Conservation (phyloP, 1,140 invertebrate genomes). For the Drepana arcuata region DNA sequence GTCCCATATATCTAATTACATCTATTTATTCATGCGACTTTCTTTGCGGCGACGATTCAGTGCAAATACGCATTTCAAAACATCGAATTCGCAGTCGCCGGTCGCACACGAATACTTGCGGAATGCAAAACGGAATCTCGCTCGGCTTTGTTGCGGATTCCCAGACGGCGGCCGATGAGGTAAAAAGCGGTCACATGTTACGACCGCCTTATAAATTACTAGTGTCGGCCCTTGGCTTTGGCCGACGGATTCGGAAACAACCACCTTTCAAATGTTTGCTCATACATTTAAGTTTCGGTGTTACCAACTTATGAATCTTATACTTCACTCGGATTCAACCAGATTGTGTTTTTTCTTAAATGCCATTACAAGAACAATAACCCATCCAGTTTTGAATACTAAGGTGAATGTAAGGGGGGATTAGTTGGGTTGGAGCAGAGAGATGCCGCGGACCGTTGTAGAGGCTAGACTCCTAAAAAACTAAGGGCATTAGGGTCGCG, state of each 20-base stretch:
- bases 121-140: slow-evolving; percentile 65
- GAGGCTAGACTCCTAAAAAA: slow-evolving; percentile 36
- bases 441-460: slow-evolving; percentile 41
- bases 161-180: slow-evolving; percentile 54
- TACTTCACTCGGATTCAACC: no score
- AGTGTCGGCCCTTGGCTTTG: no score
- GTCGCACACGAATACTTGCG: slow-evolving; percentile 47
- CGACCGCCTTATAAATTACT: slow-evolving; percentile 64
- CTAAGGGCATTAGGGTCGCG: slow-evolving; percentile 47
- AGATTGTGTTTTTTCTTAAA: no score
- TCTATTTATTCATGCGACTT: slow-evolving; percentile 15
- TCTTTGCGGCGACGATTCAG: slow-evolving; percentile 34
- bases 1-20: slow-evolving; percentile 11
- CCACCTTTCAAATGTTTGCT: no score
- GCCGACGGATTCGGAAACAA: no score
- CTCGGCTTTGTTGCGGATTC: slow-evolving; percentile 62
- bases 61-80: slow-evolving; percentile 50
- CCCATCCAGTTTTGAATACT: no score
- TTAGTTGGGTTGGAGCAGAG: slow-evolving; percentile 27
- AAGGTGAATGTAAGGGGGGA: no score
- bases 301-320: no score
- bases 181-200: slow-evolving; percentile 62
- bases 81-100: slow-evolving; percentile 38
- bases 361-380: no score
- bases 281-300: no score